These are phyloP conservation scores for Latheticus oryzae DNA, from an alignment of 2,888 invertebrate species.

Conservation along the genomic window DNA sequence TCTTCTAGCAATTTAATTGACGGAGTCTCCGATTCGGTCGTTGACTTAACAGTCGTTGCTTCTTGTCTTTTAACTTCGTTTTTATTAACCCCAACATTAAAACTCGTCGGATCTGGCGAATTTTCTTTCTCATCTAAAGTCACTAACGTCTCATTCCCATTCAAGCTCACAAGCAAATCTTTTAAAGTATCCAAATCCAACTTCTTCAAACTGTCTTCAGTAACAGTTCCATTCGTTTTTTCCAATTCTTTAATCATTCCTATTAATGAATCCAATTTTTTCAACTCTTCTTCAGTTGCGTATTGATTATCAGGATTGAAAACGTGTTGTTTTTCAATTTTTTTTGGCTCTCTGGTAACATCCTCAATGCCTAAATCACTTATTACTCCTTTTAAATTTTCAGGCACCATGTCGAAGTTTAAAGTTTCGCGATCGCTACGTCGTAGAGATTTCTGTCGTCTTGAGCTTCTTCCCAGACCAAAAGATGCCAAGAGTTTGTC, in stretches of 20 bases:
- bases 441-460: conserved; percentile 49
- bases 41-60: conserved; percentile 48
- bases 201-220: conserved; percentile 64
- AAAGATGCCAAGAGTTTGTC: conserved; percentile 60
- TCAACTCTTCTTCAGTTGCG: conserved; percentile 67
- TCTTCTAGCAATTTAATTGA: conserved; percentile 78
- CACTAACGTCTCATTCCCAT: conserved; percentile 35
- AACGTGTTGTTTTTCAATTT: conserved; percentile 49
- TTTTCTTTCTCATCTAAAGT: conserved; percentile 51
- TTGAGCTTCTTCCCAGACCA: conserved; percentile 57
- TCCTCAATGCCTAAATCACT: conserved; percentile 60
- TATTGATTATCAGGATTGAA: conserved; percentile 59
- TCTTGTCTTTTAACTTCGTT: conserved; percentile 69
- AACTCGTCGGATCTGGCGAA: conserved; percentile 64
- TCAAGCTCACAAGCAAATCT: conserved; percentile 59
- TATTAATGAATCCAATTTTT: conserved; percentile 66
- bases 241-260: conserved; percentile 66
- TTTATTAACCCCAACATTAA: conserved; percentile 58
- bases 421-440: conserved; percentile 41
- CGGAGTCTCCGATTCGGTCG: conserved; percentile 60
- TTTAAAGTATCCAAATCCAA: conserved; percentile 61
- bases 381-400: conserved; percentile 58
- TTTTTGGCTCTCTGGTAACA: conserved; percentile 39
- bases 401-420: conserved; percentile 61
- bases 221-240: conserved; percentile 63